These are phyloP conservation scores for Homalodisca vitripennis DNA, from an alignment of 1,140 invertebrate genomes.

Conservation along the genomic window DNA sequence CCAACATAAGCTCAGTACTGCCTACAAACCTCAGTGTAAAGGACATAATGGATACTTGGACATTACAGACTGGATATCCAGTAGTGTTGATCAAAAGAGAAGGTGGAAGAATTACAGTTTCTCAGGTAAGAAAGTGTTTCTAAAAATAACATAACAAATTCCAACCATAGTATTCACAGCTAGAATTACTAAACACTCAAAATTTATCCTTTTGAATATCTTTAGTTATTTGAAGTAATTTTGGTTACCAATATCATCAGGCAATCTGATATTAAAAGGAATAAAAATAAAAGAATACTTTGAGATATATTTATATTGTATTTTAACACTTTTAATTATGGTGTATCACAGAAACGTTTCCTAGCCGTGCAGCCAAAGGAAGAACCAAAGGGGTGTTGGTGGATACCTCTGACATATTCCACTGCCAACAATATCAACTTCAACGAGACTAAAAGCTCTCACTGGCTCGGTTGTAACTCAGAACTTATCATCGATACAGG, in stretches of 20 bases:
- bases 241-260: no score
- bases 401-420: neutral
- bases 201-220: no score
- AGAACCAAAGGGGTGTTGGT: neutral
- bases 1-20: constrained; percentile 51
- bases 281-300: no score
- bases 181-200: no score
- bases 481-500: neutral
- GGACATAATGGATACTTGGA: constrained; percentile 89
- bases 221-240: no score
- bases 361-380: neutral
- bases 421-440: neutral
- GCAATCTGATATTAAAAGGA: no score
- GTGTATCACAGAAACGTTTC: neutral
- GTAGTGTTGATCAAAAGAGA: constrained; percentile 70
- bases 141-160: no score
- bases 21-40: constrained; percentile 63
- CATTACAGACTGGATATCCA: constrained; percentile 83
- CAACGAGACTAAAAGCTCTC: neutral
- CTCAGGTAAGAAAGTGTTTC: no score
- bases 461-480: neutral
- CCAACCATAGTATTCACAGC: no score
- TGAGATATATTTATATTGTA: no score
- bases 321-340: no score
- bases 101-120: constrained; percentile 59